Percentiles rank a stretch among this genome's conserved stretches.
Evolutionary conservation across 37 sponge, comb jelly and placozoan species (phyloP).

Genomic region (Amphimedon queenslandica): DNA sequence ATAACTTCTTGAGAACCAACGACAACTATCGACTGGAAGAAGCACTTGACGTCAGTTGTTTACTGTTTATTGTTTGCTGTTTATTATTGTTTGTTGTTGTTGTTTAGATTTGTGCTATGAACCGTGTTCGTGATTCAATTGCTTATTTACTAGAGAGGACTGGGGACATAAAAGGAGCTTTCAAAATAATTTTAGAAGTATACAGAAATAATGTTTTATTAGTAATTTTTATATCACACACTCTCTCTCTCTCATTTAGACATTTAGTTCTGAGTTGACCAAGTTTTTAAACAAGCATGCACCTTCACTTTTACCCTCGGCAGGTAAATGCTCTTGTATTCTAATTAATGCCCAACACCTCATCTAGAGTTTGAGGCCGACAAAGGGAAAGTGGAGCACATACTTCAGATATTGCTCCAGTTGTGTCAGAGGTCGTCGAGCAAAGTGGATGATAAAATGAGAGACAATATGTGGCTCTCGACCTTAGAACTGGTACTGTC

Average conservation of each 20-base stretch:
- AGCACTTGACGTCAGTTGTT: slow-evolving; percentile 53
- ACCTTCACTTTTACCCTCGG: too few relatives aligned
- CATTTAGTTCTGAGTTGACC: too few relatives aligned
- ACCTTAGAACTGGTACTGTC: background rate
- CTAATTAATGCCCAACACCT: too few relatives aligned
- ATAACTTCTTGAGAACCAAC: slow-evolving; percentile 51
- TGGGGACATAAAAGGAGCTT: slow-evolving; percentile 79
- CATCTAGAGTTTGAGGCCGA: too few relatives aligned
- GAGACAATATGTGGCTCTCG: slow-evolving; percentile 28
- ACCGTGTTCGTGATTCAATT: slow-evolving; percentile 54
- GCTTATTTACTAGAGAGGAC: slow-evolving; percentile 74
- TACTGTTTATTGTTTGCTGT: background rate
- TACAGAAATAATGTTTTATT: background rate
- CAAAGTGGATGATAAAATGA: slow-evolving; percentile 27
- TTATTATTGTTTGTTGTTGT: too few relatives aligned
- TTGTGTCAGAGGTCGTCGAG: slow-evolving; percentile 64
- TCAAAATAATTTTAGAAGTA: slow-evolving; percentile 63
- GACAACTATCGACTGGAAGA: slow-evolving; percentile 80
- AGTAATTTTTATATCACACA: too few relatives aligned
- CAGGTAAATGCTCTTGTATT: too few relatives aligned
- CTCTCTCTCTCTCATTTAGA: too few relatives aligned
- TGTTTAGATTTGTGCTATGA: slow-evolving; percentile 54
- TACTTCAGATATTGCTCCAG: slow-evolving; percentile 34
- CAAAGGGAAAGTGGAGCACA: background rate
- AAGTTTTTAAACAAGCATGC: too few relatives aligned